Base-by-base conservation (phyloP, 2,113 vertebrate species). In the Pungitius pungitius region DNA sequence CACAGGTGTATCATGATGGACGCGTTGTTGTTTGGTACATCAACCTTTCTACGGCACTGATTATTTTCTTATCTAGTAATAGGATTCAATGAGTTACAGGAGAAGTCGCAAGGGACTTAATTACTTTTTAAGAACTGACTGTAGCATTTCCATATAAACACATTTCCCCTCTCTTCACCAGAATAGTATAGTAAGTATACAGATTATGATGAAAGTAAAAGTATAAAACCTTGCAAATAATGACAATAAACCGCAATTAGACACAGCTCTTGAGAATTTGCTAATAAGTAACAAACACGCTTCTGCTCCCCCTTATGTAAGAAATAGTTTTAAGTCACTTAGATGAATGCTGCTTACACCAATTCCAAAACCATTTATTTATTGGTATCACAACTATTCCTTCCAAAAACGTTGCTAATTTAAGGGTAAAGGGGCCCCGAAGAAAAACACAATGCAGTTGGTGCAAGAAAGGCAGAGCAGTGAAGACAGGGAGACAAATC, bases 351-450 rank as follows among this genome's bases (percentile, higher is more conserved):
- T 61, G n/a, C 75, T 74, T 64, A 7, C 7, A 68, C 27, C 35
- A 43, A 55, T 62, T 17, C 6, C 4, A 61, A 66, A 52, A 7
- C 55, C 64, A 64, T 85, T 88, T 69, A 83, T 92, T 90, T 93
- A 87, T 92, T 92, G 91, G 88, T 77, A 80, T 90, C 80, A 59
- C 87, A 87, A 87, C 88, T 81, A 85, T 45, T 88, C 80, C 90
- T 85, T 83, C 84, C 92, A 88, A 90, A 92, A 80, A 81, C 79
- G 68, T 74, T 84, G 84, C 77, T 93, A 94, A 94, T 91, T 93
- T 87, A 91, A 80, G 91, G 89, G 71, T 93, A 80, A 65, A 56
- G 77, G 20, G 74, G 73, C 80, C 73, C 80, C 74, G 77, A 84
- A 83, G 77, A 84, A 81, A 88, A 84, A 78, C 91, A 90, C 92